Evolutionary conservation across 2,797 vertebrate genomes (phyloP).

Genomic region (Thamnophis elegans): DNA sequence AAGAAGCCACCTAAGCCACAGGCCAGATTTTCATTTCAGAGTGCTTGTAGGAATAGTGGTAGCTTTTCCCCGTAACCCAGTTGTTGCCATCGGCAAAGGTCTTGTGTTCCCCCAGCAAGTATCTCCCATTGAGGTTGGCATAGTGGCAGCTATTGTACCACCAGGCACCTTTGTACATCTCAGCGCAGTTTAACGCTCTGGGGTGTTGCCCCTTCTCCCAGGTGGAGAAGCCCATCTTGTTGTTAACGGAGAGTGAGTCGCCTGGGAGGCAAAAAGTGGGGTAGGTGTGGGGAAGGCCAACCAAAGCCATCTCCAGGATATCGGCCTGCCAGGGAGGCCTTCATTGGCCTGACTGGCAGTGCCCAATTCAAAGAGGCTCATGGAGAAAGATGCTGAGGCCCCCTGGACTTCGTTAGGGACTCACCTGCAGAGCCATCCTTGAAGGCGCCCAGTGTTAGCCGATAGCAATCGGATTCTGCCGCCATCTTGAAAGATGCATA

Average conservation of each 20-base stretch:
- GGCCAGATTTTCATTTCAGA: conserved; percentile 54
- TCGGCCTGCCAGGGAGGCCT: too few species aligned
- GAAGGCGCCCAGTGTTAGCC: conserved; percentile 42
- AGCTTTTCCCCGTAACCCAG: conserved; percentile 7
- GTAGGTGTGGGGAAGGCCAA: too few species aligned
- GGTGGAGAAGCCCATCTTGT: conserved; percentile 32
- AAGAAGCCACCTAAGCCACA: neutral
- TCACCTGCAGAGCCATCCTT: neutral
- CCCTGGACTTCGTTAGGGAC: too few species aligned
- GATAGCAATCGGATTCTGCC: neutral
- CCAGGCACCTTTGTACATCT: conserved; percentile 19
- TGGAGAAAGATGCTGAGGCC: too few species aligned
- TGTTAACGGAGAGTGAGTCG: conserved; percentile 10
- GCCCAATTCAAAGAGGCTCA: too few species aligned
- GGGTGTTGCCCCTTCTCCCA: conserved; percentile 31
- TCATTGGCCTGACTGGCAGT: too few species aligned
- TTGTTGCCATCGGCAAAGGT: conserved; percentile 36
- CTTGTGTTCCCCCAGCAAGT: neutral
- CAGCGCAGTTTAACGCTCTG: rapidly evolving
- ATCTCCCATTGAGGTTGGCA: conserved; percentile 54
- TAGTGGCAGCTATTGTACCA: neutral
- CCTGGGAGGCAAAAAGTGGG: conserved; percentile 3
- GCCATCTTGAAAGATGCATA: conserved; percentile 39
- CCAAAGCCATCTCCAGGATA: too few species aligned
- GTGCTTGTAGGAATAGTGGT: conserved; percentile 45